phyloP scores from a whole-genome alignment of 2,113 vertebrate species.

The Axis porcinus region DNA sequence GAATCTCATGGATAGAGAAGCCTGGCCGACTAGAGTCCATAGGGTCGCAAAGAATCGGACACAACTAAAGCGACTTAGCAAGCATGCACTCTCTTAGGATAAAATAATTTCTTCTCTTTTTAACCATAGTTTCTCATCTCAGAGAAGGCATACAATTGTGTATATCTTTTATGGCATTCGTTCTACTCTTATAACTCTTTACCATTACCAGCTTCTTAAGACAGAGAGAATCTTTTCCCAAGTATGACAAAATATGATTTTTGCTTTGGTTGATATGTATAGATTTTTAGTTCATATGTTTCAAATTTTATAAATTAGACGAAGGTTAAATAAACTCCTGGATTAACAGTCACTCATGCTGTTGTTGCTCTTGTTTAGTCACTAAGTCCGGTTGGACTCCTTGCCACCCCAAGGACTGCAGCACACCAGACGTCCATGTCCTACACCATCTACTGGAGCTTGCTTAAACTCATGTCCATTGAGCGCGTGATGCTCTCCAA shows the following conservation, averaged over 20 bases:
- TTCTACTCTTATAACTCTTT: not conserved
- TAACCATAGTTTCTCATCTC: not conserved
- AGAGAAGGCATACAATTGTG: not conserved
- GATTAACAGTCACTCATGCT: not conserved
- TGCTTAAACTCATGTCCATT: not conserved
- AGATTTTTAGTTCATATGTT: not conserved
- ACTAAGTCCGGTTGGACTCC: not conserved
- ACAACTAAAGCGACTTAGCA: not conserved
- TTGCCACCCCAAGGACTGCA: not conserved
- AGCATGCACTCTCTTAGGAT: not conserved
- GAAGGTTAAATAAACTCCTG: not conserved
- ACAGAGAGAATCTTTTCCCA: not conserved
- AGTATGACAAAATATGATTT: not conserved
- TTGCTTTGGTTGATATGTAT: not conserved
- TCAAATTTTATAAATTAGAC: not conserved
- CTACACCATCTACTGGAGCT: not conserved
- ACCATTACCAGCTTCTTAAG: not conserved
- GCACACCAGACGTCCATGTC: not conserved
- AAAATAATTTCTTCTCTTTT: not conserved
- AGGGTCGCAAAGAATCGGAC: not conserved
- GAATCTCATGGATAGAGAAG: not conserved
- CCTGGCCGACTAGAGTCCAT: not conserved
- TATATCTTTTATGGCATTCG: not conserved
- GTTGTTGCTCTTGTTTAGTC: not conserved
- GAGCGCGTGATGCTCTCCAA: not conserved